A percentile compares a stretch with the other conserved stretches of the same genome.
These are phyloP conservation scores for Ylistrum balloti DNA, from an alignment of 1,140 invertebrate species.

Conservation along the genomic window DNA sequence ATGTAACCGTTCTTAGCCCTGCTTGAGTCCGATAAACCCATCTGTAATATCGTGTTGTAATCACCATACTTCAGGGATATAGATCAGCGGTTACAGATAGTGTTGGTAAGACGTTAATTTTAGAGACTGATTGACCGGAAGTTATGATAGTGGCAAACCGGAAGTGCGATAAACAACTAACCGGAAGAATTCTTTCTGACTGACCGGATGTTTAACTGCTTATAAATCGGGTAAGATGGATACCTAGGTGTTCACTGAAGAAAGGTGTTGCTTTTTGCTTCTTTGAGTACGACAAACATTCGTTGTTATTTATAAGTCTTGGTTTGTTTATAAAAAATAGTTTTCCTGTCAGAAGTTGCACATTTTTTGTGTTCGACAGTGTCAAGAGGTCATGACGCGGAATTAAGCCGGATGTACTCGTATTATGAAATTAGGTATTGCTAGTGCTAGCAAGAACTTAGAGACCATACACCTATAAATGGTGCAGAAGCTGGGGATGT, in stretches of 20 bases:
- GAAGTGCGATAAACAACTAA: background rate
- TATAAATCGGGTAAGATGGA: too few species aligned
- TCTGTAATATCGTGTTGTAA: too few species aligned
- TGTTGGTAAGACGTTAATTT: background rate
- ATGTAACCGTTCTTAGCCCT: background rate
- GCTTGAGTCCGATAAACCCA: background rate
- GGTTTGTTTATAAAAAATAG: too few species aligned
- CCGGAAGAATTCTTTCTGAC: background rate
- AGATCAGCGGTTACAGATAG: background rate
- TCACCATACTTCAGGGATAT: background rate
- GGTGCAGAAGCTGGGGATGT: background rate
- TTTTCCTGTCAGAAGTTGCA: background rate
- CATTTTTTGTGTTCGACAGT: background rate
- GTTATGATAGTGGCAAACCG: background rate
- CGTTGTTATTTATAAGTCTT: too few species aligned
- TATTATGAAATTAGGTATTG: background rate
- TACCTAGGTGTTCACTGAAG: too few species aligned
- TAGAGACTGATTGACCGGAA: background rate
- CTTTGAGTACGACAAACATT: too few species aligned
- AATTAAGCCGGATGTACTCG: background rate
- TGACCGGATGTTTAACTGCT: too few species aligned
- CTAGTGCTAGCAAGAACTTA: background rate
- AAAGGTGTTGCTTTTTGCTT: too few species aligned
- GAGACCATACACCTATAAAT: background rate
- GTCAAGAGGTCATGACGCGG: background rate